These are phyloP conservation scores for Chaetogeoica ovagalla DNA, from an alignment of 2,888 invertebrate genomes.

Conservation along the genomic window DNA sequence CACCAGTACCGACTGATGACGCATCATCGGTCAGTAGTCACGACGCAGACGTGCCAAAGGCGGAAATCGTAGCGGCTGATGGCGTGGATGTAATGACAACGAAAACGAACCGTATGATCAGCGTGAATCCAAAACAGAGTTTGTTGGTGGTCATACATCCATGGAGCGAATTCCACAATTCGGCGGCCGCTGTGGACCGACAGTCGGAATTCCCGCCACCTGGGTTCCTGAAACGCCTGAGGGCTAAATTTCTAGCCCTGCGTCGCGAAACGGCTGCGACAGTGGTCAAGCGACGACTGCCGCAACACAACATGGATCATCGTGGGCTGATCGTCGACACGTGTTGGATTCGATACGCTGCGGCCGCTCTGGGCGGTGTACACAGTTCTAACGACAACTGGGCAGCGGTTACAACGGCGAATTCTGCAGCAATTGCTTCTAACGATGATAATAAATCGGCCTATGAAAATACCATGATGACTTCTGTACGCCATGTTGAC, in stretches of 20 bases:
- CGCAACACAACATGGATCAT: no score
- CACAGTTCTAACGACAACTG: not conserved
- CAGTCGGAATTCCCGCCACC: constrained; percentile 46
- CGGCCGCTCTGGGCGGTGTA: not conserved
- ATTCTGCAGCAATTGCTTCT: no score
- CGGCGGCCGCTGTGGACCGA: constrained; percentile 8
- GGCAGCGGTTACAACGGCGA: no score
- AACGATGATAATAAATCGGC: no score
- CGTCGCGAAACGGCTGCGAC: constrained; percentile 13
- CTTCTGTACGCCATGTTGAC: no score
- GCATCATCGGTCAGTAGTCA: not conserved
- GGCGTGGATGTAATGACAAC: constrained; percentile 2
- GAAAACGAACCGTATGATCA: not conserved
- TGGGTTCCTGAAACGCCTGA: constrained; percentile 29
- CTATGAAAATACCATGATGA: no score
- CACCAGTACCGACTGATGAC: no score
- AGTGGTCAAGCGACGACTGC: not conserved
- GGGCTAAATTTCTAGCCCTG: constrained; percentile 36
- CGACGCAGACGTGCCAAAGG: no score
- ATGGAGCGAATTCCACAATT: constrained; percentile 35
- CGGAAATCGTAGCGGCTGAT: not conserved
- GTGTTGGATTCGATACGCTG: constrained; percentile 27
- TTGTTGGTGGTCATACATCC: constrained; percentile 39
- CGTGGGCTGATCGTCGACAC: not conserved
- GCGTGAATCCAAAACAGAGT: not conserved